These are phyloP conservation scores for Hyperoplus lanceolatus DNA, from an alignment of 2,797 vertebrate species.

Conservation along the genomic window DNA sequence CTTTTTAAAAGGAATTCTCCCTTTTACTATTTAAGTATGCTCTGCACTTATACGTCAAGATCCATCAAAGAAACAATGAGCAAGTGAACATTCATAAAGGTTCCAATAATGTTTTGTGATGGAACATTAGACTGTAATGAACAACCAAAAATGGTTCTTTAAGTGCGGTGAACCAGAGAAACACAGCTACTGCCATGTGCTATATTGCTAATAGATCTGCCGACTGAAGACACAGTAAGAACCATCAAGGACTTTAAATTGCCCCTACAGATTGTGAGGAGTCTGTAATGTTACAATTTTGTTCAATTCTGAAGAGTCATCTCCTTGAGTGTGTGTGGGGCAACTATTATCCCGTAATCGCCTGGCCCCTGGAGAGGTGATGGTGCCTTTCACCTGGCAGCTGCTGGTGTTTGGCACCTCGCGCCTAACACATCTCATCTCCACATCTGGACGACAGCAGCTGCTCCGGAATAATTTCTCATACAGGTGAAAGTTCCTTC, in stretches of 20 bases:
- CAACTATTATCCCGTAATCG: constrained; percentile 60
- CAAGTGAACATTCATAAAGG: constrained; percentile 70
- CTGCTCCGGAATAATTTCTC: constrained; percentile 78
- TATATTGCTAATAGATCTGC: constrained; percentile 61
- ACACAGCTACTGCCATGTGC: constrained; percentile 56
- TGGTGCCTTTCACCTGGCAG: constrained; percentile 70
- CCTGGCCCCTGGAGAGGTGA: constrained; percentile 63
- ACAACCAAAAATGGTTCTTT: constrained; percentile 73
- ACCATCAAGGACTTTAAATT: constrained; percentile 58
- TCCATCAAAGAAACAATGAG: constrained; percentile 66
- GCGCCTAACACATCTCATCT: constrained; percentile 60
- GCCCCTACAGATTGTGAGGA: constrained; percentile 54
- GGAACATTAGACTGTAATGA: constrained; percentile 75
- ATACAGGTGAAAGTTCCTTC: constrained; percentile 73
- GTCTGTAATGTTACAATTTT: constrained; percentile 51
- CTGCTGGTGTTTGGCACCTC: constrained; percentile 69
- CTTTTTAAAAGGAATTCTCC: constrained; percentile 27
- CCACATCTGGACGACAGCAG: constrained; percentile 75
- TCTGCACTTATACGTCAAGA: constrained; percentile 57
- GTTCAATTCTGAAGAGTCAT: constrained; percentile 46
- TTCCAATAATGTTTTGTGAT: constrained; percentile 74
- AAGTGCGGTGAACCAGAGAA: constrained; percentile 63
- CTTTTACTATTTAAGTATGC: constrained; percentile 56
- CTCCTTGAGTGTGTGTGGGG: constrained; percentile 45
- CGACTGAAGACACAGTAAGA: constrained; percentile 46